Evolutionary conservation across 2,888 invertebrate species (phyloP).

Genomic region (Fragum fragum): DNA sequence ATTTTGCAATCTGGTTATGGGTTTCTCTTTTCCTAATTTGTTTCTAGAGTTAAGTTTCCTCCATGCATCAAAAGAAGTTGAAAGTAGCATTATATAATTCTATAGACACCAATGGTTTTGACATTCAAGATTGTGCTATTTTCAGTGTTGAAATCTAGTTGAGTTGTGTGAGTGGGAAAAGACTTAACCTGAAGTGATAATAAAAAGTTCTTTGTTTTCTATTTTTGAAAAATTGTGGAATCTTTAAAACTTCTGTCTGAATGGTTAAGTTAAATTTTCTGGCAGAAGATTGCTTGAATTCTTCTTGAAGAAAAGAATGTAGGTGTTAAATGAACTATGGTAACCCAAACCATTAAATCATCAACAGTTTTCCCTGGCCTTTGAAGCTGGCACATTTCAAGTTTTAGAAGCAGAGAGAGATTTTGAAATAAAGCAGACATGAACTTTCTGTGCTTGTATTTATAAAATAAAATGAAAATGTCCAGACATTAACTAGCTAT

Average conservation of each 20-base stretch:
- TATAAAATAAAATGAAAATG: too few relatives aligned
- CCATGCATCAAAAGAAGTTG: too few relatives aligned
- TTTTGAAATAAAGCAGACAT: background rate
- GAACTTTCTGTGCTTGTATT: background rate
- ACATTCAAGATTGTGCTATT: background rate
- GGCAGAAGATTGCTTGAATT: slow-evolving; percentile 28
- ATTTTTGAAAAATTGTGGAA: background rate
- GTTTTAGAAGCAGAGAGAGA: background rate
- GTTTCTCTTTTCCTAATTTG: too few relatives aligned
- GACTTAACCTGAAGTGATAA: background rate
- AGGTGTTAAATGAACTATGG: slow-evolving; percentile 46
- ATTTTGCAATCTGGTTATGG: too few relatives aligned
- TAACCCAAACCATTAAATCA: slow-evolving; percentile 56
- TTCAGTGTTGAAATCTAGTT: background rate
- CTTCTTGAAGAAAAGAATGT: slow-evolving; percentile 23
- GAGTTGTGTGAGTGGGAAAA: background rate
- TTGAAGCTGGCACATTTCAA: background rate
- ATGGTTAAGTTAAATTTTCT: background rate
- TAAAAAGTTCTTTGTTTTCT: background rate
- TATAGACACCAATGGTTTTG: too few relatives aligned
- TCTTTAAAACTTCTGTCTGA: background rate
- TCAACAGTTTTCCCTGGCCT: slow-evolving; percentile 19
- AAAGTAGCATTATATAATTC: too few relatives aligned
- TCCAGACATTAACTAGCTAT: too few relatives aligned
- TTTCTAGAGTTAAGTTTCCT: too few relatives aligned